Percentiles rank a stretch among this genome's conserved stretches.
Conservation (phyloP, 2,797 vertebrate genomes). For the Tamandua tetradactyla region DNA sequence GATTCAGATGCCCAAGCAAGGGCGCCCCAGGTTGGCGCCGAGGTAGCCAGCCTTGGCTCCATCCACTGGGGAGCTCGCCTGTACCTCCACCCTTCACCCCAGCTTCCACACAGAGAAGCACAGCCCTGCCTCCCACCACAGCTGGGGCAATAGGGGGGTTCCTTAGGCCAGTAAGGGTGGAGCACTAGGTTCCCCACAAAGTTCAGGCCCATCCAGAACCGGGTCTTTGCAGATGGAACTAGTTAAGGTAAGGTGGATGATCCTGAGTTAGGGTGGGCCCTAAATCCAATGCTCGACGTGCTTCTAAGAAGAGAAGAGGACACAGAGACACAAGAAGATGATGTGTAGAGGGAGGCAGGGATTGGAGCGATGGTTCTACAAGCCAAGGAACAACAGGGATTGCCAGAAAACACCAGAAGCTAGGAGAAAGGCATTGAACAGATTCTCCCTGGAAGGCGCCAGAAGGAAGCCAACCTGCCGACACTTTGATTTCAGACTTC, state of each 20-base stretch:
- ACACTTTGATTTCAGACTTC: background rate
- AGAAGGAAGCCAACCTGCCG: fast-evolving
- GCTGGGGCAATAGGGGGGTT: background rate
- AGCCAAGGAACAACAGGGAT: fast-evolving
- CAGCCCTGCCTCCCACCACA: background rate
- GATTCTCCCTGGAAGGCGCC: too few species aligned
- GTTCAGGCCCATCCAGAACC: background rate
- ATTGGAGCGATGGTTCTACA: background rate
- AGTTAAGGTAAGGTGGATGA: background rate
- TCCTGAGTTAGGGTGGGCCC: background rate
- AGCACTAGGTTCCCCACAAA: too few species aligned
- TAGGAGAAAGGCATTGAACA: fast-evolving
- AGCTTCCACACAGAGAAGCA: background rate
- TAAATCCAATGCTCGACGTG: background rate
- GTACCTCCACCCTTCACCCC: too few species aligned
- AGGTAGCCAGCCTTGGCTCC: background rate
- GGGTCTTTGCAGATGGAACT: background rate
- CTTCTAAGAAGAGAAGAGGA: background rate
- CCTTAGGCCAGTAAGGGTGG: too few species aligned
- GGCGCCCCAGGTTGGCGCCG: background rate
- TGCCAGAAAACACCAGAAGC: background rate
- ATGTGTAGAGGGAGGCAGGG: background rate
- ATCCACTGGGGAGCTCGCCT: background rate
- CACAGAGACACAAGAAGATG: background rate
- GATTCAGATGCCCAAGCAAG: background rate